Conservation (phyloP, 2,113 vertebrate genomes). For the Chauna torquata region DNA sequence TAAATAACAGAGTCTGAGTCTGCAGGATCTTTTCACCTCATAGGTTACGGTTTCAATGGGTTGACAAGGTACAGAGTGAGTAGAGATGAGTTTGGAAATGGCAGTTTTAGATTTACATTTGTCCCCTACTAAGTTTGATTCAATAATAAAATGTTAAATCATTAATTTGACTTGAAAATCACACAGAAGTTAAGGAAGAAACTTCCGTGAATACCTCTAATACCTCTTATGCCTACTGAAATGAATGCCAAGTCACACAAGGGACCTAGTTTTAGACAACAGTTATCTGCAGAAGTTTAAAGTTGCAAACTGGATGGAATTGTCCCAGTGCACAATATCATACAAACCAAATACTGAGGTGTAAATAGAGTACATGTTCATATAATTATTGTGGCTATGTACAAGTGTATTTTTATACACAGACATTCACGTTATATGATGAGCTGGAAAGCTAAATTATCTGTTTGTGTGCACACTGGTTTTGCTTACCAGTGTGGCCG, state of each 20-base stretch:
- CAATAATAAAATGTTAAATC: neutral
- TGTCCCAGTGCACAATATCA: neutral
- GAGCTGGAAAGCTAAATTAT: neutral
- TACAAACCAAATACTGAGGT: neutral
- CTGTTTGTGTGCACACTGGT: neutral
- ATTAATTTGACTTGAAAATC: neutral
- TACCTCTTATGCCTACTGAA: neutral
- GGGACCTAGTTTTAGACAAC: neutral
- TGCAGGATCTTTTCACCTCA: neutral
- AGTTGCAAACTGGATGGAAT: neutral
- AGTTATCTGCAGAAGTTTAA: neutral
- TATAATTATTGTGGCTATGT: neutral
- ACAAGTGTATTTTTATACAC: neutral
- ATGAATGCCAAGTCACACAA: neutral
- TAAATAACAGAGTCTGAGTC: neutral
- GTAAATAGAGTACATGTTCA: neutral
- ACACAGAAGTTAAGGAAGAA: neutral
- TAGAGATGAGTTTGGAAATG: neutral
- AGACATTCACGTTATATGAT: neutral
- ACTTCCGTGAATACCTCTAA: rapidly evolving
- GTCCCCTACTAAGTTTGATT: neutral
- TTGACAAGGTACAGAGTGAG: neutral
- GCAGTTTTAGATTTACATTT: neutral
- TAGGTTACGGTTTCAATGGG: neutral
- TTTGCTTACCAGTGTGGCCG: neutral